phyloP scores from a whole-genome alignment of 1,140 invertebrate genomes.

The Frieseomelitta varia region DNA sequence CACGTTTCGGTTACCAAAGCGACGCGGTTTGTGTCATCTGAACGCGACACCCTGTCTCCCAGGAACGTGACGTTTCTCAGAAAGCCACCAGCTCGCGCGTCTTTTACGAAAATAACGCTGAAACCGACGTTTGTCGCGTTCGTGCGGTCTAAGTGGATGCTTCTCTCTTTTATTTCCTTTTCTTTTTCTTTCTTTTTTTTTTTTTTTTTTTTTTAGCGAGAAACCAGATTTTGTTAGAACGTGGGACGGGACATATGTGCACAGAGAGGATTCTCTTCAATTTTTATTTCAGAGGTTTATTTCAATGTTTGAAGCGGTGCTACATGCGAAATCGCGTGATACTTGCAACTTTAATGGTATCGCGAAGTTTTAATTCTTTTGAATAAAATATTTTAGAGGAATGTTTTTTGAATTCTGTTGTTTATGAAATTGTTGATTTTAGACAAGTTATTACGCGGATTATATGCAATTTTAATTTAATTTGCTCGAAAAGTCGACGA shows the following conservation, averaged over 20 bases:
- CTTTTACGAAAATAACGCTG: neutral
- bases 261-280: too few relatives aligned
- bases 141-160: too few relatives aligned
- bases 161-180: neutral
- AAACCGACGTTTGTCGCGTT: neutral
- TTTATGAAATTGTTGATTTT: too few relatives aligned
- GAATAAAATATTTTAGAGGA: neutral
- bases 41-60: neutral
- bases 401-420: neutral
- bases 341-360: neutral
- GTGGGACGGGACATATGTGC: neutral
- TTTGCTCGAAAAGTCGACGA: too few relatives aligned
- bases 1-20: neutral
- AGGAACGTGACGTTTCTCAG: slow-evolving; percentile 12
- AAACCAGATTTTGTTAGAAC: too few relatives aligned
- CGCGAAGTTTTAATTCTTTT: neutral
- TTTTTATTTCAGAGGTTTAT: neutral
- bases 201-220: neutral
- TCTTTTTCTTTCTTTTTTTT: neutral
- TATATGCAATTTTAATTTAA: too few relatives aligned
- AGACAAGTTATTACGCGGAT: too few relatives aligned
- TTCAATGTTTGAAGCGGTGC: neutral
- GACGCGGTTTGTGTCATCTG: neutral
- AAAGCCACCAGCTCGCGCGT: neutral
- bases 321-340: neutral